A percentile compares a stretch with the other conserved stretches of the same genome.
These are phyloP conservation scores for Desmodus rotundus DNA, from an alignment of 2,113 vertebrate species.

Conservation along the genomic window DNA sequence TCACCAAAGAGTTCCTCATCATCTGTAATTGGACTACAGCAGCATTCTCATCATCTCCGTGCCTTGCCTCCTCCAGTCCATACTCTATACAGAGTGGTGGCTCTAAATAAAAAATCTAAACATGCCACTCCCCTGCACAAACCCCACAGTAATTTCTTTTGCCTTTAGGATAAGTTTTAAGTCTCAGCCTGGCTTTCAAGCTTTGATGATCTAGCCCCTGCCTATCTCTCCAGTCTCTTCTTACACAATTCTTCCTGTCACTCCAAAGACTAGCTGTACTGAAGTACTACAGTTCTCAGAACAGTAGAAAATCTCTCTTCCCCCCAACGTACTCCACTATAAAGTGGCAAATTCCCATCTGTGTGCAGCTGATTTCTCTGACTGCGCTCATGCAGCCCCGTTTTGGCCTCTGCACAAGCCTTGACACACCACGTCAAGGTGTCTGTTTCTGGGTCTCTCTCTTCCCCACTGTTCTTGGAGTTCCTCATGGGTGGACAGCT, in stretches of 20 bases:
- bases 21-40: neutral
- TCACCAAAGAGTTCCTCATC: neutral
- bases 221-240: neutral
- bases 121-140: neutral
- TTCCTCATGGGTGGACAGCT: neutral
- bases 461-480: neutral
- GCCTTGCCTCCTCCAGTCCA: neutral
- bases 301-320: neutral
- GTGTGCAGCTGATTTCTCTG: neutral
- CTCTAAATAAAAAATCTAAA: neutral
- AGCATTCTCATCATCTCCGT: neutral
- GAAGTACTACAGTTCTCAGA: neutral
- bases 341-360: neutral
- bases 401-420: neutral
- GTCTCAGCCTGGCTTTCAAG: neutral
- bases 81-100: neutral
- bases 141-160: neutral
- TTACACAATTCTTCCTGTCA: neutral
- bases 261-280: neutral
- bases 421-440: neutral
- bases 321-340: neutral
- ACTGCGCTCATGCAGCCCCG: neutral
- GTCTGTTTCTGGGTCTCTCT: neutral
- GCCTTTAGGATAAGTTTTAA: neutral
- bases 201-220: neutral